A percentile compares a stretch with the other conserved stretches of the same genome.
Evolutionary conservation across 64 coral and sea anemone species (phyloP).

Genomic region (Acropora tenuis): DNA sequence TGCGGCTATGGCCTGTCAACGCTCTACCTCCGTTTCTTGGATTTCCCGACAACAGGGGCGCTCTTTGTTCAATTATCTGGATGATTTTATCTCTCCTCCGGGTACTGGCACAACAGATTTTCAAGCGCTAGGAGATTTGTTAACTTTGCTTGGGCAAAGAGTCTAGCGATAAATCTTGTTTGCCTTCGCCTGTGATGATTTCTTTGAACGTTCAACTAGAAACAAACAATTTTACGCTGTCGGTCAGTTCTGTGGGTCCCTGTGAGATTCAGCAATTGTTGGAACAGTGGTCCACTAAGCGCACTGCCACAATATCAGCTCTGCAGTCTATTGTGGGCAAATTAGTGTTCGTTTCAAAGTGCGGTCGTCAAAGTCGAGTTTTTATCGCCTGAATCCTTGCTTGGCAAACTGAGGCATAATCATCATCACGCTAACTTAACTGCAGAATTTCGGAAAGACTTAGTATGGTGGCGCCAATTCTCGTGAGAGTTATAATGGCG

Average conservation of each 20-base stretch:
- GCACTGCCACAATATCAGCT: slow-evolving; percentile 9
- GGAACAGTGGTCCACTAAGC: slow-evolving; percentile 5
- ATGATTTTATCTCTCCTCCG: slow-evolving; percentile 55
- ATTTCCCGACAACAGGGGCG: slow-evolving; percentile 31
- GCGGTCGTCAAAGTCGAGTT: slow-evolving; percentile 51
- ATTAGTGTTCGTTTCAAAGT: slow-evolving; percentile 45
- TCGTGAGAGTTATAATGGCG: slow-evolving; percentile 35
- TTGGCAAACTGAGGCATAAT: neutral
- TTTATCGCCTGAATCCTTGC: slow-evolving; percentile 33
- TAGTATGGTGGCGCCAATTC: slow-evolving; percentile 29
- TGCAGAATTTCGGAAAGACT: slow-evolving; percentile 36
- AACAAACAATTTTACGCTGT: slow-evolving; percentile 20
- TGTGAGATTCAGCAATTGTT: slow-evolving; percentile 20
- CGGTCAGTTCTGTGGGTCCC: slow-evolving; percentile 6
- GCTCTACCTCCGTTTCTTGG: slow-evolving; percentile 46
- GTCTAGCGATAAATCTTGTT: slow-evolving; percentile 31
- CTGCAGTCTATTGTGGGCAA: slow-evolving; percentile 45
- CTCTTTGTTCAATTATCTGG: slow-evolving; percentile 55
- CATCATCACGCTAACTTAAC: slow-evolving; percentile 44
- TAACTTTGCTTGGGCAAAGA: slow-evolving; percentile 21
- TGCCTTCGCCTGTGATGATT: slow-evolving; percentile 30
- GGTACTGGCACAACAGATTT: neutral
- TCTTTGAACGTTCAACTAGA: slow-evolving; percentile 34
- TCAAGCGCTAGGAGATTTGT: neutral
- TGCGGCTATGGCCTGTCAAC: slow-evolving; percentile 60